Percentiles rank a stretch among this genome's conserved stretches.
These are phyloP conservation scores for Cavia porcellus DNA, from an alignment of 2,113 vertebrate genomes.

Conservation along the genomic window DNA sequence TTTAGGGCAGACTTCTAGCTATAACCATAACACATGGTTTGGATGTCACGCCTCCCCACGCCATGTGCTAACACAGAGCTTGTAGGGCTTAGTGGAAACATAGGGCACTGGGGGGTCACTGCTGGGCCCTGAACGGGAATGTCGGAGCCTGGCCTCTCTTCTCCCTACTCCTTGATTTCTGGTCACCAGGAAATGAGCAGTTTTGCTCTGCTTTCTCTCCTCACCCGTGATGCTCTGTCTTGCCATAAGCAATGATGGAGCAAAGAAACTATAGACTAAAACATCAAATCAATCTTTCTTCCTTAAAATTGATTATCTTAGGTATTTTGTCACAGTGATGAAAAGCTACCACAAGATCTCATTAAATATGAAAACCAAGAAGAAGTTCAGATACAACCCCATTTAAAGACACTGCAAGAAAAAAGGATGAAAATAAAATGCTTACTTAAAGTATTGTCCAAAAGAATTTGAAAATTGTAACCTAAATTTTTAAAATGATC, in stretches of 20 bases:
- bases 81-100: background rate
- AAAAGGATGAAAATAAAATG: slow-evolving; percentile 12
- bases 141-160: background rate
- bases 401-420: slow-evolving; percentile 41
- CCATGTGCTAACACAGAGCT: background rate
- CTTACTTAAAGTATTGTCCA: background rate
- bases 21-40: background rate
- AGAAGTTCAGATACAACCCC: background rate
- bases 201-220: background rate
- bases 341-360: background rate
- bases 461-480: background rate
- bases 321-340: background rate
- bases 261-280: background rate
- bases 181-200: background rate
- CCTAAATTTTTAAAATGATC: slow-evolving; percentile 5
- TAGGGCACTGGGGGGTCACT: background rate
- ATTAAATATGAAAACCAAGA: background rate
- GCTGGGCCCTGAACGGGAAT: background rate
- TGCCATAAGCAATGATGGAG: background rate
- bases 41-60: background rate
- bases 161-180: background rate
- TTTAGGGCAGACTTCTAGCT: background rate
- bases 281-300: background rate
- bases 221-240: background rate
- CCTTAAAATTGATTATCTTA: background rate